Evolutionary conservation across 2,113 vertebrate genomes (phyloP).

Genomic region (Pao palembangensis): DNA sequence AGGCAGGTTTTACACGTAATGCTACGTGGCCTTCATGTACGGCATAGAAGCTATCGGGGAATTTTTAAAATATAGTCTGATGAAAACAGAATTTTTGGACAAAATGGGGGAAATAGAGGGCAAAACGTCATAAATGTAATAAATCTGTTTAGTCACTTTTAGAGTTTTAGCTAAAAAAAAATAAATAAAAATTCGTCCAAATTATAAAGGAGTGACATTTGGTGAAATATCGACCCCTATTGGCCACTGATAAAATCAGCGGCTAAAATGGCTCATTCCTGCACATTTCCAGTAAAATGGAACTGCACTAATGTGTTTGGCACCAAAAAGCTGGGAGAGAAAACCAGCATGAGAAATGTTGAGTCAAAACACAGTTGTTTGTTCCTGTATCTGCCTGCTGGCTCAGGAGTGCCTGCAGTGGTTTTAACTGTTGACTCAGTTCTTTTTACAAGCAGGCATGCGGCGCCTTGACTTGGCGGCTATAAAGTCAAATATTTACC

Average conservation of each 20-base stretch:
- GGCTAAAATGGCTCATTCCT: too few species aligned
- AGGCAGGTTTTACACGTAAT: too few species aligned
- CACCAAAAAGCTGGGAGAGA: background rate
- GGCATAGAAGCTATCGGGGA: too few species aligned
- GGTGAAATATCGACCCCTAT: background rate
- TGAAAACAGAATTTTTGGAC: background rate
- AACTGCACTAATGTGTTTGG: background rate
- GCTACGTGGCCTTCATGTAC: too few species aligned
- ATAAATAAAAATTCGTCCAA: too few species aligned
- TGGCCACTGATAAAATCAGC: background rate
- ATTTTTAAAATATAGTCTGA: background rate
- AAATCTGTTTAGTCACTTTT: too few species aligned
- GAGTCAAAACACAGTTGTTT: slow-evolving; percentile 23
- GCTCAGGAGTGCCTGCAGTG: slow-evolving; percentile 25
- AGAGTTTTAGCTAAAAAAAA: too few species aligned
- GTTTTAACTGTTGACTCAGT: slow-evolving; percentile 21
- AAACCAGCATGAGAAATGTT: background rate
- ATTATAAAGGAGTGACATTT: background rate
- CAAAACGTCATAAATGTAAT: too few species aligned
- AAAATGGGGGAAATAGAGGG: too few species aligned
- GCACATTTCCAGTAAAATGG: too few species aligned
- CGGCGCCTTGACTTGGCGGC: slow-evolving; percentile 1
- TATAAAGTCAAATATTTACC: slow-evolving; percentile 29
- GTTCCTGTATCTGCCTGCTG: slow-evolving; percentile 23
- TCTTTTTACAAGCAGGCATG: slow-evolving; percentile 15